Evolutionary conservation across 64 coral and sea anemone species (phyloP).

Genomic region (Platygyra sinensis): DNA sequence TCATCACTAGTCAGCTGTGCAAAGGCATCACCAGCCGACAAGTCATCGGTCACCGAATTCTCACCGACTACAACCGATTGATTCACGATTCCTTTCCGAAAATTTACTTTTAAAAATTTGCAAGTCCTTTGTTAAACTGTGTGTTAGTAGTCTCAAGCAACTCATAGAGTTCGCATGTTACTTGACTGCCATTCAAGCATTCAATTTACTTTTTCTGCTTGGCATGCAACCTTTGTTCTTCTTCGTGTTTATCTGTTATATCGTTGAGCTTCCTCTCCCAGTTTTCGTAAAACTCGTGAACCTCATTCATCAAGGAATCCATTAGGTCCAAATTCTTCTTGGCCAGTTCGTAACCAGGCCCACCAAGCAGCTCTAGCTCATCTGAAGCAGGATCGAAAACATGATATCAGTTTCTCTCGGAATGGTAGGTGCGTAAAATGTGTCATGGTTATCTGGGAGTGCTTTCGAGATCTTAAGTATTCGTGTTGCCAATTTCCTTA

Average conservation of each 20-base stretch:
- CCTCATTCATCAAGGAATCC: constrained; percentile 89
- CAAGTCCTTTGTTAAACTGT: too few species aligned
- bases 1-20: too few species aligned
- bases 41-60: too few species aligned
- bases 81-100: too few species aligned
- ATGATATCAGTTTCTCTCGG: not conserved
- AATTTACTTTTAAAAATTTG: too few species aligned
- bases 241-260: constrained; percentile 70
- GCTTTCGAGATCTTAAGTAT: too few species aligned
- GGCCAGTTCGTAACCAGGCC: constrained; percentile 82
- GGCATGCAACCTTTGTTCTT: constrained; percentile 65
- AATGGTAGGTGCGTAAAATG: too few species aligned
- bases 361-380: constrained; percentile 81
- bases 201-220: constrained; percentile 21
- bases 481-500: too few species aligned
- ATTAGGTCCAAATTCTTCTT: constrained; percentile 91
- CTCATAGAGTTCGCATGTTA: not conserved
- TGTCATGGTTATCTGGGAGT: too few species aligned
- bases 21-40: too few species aligned
- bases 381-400: constrained; percentile 44
- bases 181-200: not conserved
- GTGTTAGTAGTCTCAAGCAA: not conserved
- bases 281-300: constrained; percentile 88
- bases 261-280: constrained; percentile 86
- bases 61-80: too few species aligned